A percentile compares a stretch with the other conserved stretches of the same genome.
Evolutionary conservation across 2,888 invertebrate genomes (phyloP).

Genomic region (Agrochola lota): DNA sequence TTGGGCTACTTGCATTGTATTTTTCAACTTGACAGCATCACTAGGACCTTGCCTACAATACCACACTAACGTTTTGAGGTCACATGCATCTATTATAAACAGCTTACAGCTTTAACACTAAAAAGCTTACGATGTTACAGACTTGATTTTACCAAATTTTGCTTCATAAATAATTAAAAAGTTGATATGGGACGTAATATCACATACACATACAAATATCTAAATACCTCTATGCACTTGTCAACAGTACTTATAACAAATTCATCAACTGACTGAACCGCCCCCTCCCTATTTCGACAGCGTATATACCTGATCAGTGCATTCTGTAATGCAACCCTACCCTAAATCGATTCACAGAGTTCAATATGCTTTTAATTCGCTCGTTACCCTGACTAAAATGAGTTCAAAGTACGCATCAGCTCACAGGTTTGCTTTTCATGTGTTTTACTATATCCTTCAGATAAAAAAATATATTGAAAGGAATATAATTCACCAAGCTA

Average conservation of each 20-base stretch:
- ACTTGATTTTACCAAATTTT: neutral
- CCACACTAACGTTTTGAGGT: slow-evolving; percentile 17
- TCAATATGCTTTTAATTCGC: slow-evolving; percentile 15
- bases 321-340: neutral
- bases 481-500: neutral
- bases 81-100: slow-evolving; percentile 4
- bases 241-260: neutral
- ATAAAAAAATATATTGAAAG: neutral
- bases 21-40: slow-evolving; percentile 33
- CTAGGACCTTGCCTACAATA: slow-evolving; percentile 14
- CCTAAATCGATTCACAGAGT: slow-evolving; percentile 10
- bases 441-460: neutral
- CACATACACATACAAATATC: neutral
- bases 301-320: neutral
- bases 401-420: slow-evolving; percentile 9
- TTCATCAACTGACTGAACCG: neutral
- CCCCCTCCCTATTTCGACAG: neutral
- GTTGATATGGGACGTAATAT: neutral
- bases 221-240: neutral
- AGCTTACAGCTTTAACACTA: neutral
- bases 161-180: neutral
- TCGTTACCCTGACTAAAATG: neutral
- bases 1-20: slow-evolving; percentile 50
- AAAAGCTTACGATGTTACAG: neutral
- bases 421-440: neutral